phyloP scores from a whole-genome alignment of 1,140 invertebrate genomes.

The Drosophila lacertosa region DNA sequence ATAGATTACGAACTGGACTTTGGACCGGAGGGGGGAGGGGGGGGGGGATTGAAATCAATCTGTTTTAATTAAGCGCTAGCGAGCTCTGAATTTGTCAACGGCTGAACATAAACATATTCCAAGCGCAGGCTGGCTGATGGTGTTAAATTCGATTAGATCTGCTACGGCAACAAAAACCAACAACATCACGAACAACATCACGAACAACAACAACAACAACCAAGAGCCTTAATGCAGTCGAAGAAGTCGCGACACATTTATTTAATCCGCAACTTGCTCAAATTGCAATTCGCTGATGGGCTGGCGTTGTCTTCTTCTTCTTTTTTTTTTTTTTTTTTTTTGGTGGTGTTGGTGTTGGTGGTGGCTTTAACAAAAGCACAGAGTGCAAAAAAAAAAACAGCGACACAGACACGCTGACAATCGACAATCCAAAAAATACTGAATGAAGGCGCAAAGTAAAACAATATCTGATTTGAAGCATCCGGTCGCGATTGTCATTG shows the following conservation, averaged over 20 bases:
- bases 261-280: conserved; percentile 74
- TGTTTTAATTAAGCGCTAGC: conserved; percentile 44
- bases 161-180: conserved; percentile 12
- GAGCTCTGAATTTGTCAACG: conserved; percentile 64
- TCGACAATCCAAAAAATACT: conserved; percentile 79
- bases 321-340: too few species aligned
- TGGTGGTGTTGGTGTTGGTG: conserved; percentile 34
- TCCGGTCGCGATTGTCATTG: conserved; percentile 82
- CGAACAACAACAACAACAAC: conserved; percentile 1
- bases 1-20: conserved; percentile 15
- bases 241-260: conserved; percentile 73
- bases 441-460: conserved; percentile 81
- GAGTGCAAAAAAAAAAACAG: conserved; percentile 45
- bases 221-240: conserved; percentile 38
- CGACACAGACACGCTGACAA: conserved; percentile 78
- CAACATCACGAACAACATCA: conserved; percentile 3
- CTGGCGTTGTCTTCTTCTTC: conserved; percentile 35
- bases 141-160: conserved; percentile 74
- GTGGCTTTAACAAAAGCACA: conserved; percentile 61
- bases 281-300: conserved; percentile 61
- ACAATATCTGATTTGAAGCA: conserved; percentile 83
- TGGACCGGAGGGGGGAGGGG: too few species aligned
- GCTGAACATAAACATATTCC: conserved; percentile 22
- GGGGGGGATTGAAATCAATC: conserved; percentile 11
- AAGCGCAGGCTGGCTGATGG: conserved; percentile 54